These are phyloP conservation scores for Tetragonula carbonaria DNA, from an alignment of 2,888 invertebrate species.

Conservation along the genomic window DNA sequence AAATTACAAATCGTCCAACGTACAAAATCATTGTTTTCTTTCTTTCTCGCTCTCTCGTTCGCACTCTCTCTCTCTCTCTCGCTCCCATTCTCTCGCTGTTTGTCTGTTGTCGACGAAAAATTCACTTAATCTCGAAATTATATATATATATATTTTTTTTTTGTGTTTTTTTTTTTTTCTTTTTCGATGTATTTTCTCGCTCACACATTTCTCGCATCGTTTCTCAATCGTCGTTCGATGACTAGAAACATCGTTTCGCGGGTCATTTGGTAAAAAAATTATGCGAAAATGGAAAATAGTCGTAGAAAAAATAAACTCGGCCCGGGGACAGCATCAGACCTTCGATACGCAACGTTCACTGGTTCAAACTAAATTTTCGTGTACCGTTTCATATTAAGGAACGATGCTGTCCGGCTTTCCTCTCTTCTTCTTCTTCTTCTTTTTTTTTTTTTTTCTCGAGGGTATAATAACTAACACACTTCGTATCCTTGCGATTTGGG, in stretches of 20 bases:
- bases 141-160: conserved; percentile 27
- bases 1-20: conserved; percentile 77
- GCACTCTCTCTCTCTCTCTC: conserved; percentile 16
- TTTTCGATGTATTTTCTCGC: conserved; percentile 57
- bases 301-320: conserved; percentile 79
- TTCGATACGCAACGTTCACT: conserved; percentile 10
- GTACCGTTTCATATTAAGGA: conserved; percentile 14
- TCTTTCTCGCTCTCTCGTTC: conserved; percentile 44
- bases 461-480: conserved; percentile 60
- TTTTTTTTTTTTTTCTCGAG: not conserved
- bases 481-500: conserved; percentile 73
- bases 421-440: conserved; percentile 42
- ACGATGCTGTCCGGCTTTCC: conserved; percentile 55
- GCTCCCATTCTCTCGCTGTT: conserved; percentile 23
- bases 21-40: conserved; percentile 69
- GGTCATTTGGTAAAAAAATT: conserved; percentile 82
- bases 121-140: conserved; percentile 49
- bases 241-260: conserved; percentile 82
- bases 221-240: conserved; percentile 72
- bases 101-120: conserved; percentile 40
- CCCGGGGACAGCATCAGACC: conserved; percentile 54
- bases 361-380: not conserved
- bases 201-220: conserved; percentile 54
- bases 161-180: conserved; percentile 47
- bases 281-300: conserved; percentile 78